phyloP scores from a whole-genome alignment of 1,140 invertebrate genomes.

The Drosophila pseudoananassae region DNA sequence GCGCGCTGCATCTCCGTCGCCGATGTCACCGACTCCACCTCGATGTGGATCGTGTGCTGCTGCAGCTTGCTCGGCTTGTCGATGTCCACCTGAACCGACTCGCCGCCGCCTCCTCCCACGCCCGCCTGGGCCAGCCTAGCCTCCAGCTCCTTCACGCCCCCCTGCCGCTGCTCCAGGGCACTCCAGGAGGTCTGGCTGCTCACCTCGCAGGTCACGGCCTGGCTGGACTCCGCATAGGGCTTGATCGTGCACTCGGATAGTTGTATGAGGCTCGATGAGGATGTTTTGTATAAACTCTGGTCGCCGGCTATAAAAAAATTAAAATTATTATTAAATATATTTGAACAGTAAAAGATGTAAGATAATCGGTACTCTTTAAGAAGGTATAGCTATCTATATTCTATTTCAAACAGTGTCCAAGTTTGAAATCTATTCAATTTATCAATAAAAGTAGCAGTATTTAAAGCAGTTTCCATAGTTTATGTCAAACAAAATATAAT shows the following conservation, averaged over 20 bases:
- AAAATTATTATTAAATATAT: no score
- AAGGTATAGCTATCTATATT: no score
- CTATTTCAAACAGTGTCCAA: no score
- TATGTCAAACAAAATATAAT: no score
- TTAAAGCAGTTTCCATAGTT: no score
- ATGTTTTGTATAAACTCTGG: slow-evolving; percentile 1
- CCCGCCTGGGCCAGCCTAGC: slow-evolving; percentile 1
- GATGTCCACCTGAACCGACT: not conserved
- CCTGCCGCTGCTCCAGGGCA: slow-evolving; percentile 5
- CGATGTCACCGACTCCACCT: slow-evolving; percentile 61
- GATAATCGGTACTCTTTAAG: no score
- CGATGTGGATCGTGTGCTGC: slow-evolving; percentile 61
- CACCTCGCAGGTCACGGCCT: slow-evolving; percentile 28
- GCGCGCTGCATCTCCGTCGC: slow-evolving; percentile 44
- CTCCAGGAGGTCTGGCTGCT: slow-evolving; percentile 49
- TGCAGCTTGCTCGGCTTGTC: slow-evolving; percentile 19
- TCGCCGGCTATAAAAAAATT: not conserved
- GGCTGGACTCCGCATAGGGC: not conserved
- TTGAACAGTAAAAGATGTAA: no score
- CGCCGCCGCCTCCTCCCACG: not conserved
- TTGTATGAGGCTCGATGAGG: slow-evolving; percentile 30
- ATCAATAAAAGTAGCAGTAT: no score
- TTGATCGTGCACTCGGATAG: slow-evolving; percentile 39
- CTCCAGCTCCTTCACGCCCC: slow-evolving; percentile 1
- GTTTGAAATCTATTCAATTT: no score